phyloP scores from a whole-genome alignment of 2,797 vertebrate species.

The Siniperca scherzeri region DNA sequence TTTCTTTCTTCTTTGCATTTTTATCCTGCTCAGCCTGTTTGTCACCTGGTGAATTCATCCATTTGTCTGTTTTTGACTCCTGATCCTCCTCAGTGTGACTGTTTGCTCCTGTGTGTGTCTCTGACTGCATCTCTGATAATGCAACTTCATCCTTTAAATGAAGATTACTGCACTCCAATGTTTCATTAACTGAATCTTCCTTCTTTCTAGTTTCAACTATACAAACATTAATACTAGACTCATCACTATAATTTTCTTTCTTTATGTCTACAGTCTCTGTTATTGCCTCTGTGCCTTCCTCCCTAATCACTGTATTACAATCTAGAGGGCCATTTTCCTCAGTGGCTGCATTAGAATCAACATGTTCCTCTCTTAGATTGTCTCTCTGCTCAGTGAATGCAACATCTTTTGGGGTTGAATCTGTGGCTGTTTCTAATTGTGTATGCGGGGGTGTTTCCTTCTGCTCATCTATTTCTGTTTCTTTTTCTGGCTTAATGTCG shows the following conservation, averaged over 20 bases:
- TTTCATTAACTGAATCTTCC: slow-evolving; percentile 28
- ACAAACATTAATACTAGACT: slow-evolving; percentile 18
- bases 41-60: slow-evolving; percentile 19
- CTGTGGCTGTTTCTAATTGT: slow-evolving; percentile 44
- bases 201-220: slow-evolving; percentile 17
- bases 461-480: slow-evolving; percentile 43
- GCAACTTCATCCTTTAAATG: slow-evolving; percentile 40
- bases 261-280: slow-evolving; percentile 23
- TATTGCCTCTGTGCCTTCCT: slow-evolving; percentile 25
- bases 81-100: slow-evolving; percentile 14
- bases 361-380: slow-evolving; percentile 22
- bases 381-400: slow-evolving; percentile 28
- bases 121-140: slow-evolving; percentile 35
- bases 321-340: slow-evolving; percentile 26
- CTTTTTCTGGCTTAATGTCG: slow-evolving; percentile 35
- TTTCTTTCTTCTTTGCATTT: slow-evolving; percentile 64
- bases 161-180: not conserved
- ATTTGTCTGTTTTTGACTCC: slow-evolving; percentile 40
- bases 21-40: slow-evolving; percentile 48
- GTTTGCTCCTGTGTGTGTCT: slow-evolving; percentile 25
- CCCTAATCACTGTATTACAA: slow-evolving; percentile 16
- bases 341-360: slow-evolving; percentile 24
- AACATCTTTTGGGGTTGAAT: slow-evolving; percentile 20
- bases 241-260: slow-evolving; percentile 34
- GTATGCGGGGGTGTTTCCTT: slow-evolving; percentile 28